Conservation (phyloP, 2,113 vertebrate genomes). For the Azemiops feae region DNA sequence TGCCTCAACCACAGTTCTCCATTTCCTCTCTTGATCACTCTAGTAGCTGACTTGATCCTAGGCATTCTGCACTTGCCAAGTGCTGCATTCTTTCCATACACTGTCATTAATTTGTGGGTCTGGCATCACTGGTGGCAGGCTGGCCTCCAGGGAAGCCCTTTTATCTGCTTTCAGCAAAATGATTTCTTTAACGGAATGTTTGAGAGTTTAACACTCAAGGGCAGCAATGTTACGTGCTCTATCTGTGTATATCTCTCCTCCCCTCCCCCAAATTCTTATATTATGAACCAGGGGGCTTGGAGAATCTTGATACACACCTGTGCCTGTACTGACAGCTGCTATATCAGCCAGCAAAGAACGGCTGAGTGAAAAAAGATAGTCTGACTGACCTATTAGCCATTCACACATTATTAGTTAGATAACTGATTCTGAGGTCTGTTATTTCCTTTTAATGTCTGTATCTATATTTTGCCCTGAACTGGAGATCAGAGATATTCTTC, state of each 20-base stretch:
- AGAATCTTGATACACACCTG: not conserved
- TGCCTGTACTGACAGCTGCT: not conserved
- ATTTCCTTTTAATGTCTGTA: not conserved
- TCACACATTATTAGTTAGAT: not conserved
- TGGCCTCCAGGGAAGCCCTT: conserved; percentile 14
- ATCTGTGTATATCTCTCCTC: not conserved
- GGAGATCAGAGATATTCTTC: not conserved
- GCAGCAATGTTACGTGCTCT: not conserved
- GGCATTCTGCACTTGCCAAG: not conserved
- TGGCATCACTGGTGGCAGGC: not conserved
- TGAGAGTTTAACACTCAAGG: not conserved
- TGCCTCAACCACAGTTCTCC: not conserved
- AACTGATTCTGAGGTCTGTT: not conserved
- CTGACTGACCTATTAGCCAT: not conserved
- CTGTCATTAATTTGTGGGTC: conserved; percentile 46
- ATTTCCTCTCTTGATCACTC: not conserved
- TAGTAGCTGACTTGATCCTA: conserved; percentile 4
- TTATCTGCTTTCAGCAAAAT: not conserved
- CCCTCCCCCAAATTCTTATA: not conserved
- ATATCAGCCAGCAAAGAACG: not conserved
- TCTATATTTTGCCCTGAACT: not conserved
- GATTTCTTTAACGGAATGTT: not conserved
- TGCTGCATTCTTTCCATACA: conserved; percentile 56
- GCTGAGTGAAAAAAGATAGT: not conserved
- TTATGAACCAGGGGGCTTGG: not conserved